Percentiles rank a stretch among this genome's conserved stretches.
These are phyloP conservation scores for Eupithecia insigniata DNA, from an alignment of 2,888 invertebrate species.

Conservation along the genomic window DNA sequence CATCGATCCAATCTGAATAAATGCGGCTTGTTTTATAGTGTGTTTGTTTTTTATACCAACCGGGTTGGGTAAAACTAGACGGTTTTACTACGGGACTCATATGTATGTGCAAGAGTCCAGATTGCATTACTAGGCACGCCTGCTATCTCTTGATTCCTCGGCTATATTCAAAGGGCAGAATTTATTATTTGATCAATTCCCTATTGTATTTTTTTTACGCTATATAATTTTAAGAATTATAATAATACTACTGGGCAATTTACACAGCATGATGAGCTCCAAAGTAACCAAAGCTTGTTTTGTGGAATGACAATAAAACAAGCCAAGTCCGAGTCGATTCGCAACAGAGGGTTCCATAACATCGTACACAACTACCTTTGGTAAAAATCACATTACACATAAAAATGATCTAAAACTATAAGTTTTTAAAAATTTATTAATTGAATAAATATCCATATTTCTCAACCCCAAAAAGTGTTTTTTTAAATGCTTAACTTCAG, in stretches of 20 bases:
- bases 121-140: slow-evolving; percentile 36
- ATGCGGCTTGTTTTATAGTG: slow-evolving; percentile 30
- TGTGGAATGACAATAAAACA: background rate
- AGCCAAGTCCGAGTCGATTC: too few species aligned
- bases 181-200: background rate
- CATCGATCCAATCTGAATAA: slow-evolving; percentile 38
- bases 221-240: background rate
- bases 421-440: too few species aligned
- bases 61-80: slow-evolving; percentile 2
- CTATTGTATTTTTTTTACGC: background rate
- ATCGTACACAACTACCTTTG: too few species aligned
- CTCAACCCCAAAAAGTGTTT: too few species aligned
- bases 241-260: background rate
- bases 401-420: too few species aligned
- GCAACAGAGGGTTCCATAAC: too few species aligned
- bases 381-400: too few species aligned
- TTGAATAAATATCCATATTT: too few species aligned
- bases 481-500: too few species aligned
- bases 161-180: background rate
- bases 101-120: background rate
- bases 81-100: background rate
- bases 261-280: background rate
- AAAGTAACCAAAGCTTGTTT: background rate
- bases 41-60: slow-evolving; percentile 22
- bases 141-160: background rate